Evolutionary conservation across 2,888 invertebrate species (phyloP).

Genomic region (Synergus gifuensis): DNA sequence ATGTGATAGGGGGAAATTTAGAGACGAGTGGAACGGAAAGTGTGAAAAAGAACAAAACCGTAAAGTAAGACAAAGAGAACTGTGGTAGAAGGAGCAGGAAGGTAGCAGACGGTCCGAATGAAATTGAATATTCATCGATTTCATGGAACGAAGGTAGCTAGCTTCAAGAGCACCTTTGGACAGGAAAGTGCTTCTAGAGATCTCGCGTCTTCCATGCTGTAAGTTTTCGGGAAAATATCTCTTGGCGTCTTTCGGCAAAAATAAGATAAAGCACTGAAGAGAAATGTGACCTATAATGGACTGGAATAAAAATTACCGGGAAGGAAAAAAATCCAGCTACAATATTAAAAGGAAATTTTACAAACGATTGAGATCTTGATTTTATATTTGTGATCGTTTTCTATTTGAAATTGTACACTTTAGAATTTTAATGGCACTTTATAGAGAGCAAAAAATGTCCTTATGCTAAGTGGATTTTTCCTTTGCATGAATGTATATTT

Average conservation of each 20-base stretch:
- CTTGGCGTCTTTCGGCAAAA: slow-evolving; percentile 20
- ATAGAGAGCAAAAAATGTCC: too few species aligned
- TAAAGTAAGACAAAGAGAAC: slow-evolving; percentile 37
- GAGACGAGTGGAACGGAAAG: background rate
- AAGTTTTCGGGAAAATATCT: slow-evolving; percentile 38
- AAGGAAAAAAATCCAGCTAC: background rate
- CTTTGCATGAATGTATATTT: background rate
- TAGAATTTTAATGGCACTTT: too few species aligned
- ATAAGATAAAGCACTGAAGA: background rate
- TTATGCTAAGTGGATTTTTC: background rate
- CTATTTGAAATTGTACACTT: background rate
- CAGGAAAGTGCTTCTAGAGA: slow-evolving; percentile 18
- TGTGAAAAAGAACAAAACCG: slow-evolving; percentile 38
- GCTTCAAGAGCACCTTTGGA: slow-evolving; percentile 40
- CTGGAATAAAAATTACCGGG: background rate
- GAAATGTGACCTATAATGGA: background rate
- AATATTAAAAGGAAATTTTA: background rate
- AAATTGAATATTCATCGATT: slow-evolving; percentile 63
- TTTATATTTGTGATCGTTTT: too few species aligned
- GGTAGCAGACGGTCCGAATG: slow-evolving; percentile 42
- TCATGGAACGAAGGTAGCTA: slow-evolving; percentile 46
- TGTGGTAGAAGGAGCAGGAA: slow-evolving; percentile 39
- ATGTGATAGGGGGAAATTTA: slow-evolving; percentile 16
- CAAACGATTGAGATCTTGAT: background rate
- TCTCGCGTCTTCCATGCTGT: slow-evolving; percentile 9